Base-by-base conservation (phyloP, 2,113 vertebrate genomes). In the Callopanchax toddi region DNA sequence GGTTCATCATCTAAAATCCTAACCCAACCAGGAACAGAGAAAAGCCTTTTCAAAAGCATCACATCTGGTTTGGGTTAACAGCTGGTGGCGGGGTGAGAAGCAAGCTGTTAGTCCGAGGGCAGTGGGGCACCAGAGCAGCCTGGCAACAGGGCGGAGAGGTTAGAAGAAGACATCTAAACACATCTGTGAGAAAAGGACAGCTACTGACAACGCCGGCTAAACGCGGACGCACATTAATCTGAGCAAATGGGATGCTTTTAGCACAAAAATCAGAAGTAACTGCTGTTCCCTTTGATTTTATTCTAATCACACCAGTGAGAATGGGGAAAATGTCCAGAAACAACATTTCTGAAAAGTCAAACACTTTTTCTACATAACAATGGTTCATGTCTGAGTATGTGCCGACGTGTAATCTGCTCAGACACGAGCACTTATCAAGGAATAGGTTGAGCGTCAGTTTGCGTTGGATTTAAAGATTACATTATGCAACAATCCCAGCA, bases 31-130 rank as follows among this genome's bases (percentile, higher is more conserved):
- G 56, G 69, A 63, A 71, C 39, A 54, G 8, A 36, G 26, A 23
- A 13, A 49, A 71, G 56, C 68, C 42, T 58, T 60, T 8, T 54
- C 32, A 60, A 26, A 37, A 1, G 18, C 22, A 46, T 40, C 49
- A 21, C n/a, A 51, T 72, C 46, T 69, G 68, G 76, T 64, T 76
- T 63, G 54, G 61, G 45, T 44, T 55, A 81, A 82, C 82, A 83
- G 79, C 78, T 83, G 83, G 78, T 83, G 78, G 66, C 59, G 61
- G 74, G 67, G 60, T 72, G 49, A 53, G 53, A 50, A 71, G 52
- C 48, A 62, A 70, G 58, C 73, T 62, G 68, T 58, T 67, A 32
- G 53, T 61, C 60, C 20, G 15, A 36, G 65, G 72, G 68, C 74
- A 72, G 53, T 9, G 48, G 66, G 68, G 42, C 74, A 76, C 46